Percentiles rank a stretch among this genome's conserved stretches.
Evolutionary conservation across 2,113 vertebrate species (phyloP).

Genomic region (Nesoenas mayeri): DNA sequence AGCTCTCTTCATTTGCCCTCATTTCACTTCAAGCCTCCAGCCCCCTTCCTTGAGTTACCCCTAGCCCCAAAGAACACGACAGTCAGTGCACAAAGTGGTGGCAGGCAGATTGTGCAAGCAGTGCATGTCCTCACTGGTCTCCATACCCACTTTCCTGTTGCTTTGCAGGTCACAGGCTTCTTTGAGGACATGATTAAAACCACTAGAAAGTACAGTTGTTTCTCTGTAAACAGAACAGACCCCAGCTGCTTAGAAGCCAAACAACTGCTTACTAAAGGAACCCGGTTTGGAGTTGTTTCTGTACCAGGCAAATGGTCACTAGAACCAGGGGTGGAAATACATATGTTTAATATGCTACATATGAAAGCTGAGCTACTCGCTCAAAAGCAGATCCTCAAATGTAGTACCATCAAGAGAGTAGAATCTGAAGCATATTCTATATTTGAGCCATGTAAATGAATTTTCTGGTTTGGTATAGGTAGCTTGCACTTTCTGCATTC

Average conservation of each 20-base stretch:
- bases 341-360: background rate
- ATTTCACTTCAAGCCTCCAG: background rate
- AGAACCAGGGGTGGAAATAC: background rate
- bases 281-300: background rate
- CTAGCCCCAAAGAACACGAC: accelerated
- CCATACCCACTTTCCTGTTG: background rate
- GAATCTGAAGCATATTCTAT: background rate
- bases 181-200: background rate
- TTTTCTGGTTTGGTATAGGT: background rate
- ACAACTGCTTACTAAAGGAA: background rate
- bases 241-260: background rate
- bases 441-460: background rate
- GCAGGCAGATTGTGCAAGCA: background rate
- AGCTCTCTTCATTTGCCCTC: background rate
- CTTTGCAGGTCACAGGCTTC: background rate
- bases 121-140: background rate
- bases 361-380: background rate
- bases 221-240: background rate
- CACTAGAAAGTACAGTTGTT: background rate
- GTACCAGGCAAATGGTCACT: background rate
- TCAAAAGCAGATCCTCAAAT: background rate
- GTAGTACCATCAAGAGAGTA: background rate
- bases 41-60: background rate
- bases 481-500: background rate
- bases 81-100: no score